phyloP scores from a whole-genome alignment of 2,888 invertebrate species.

The Scaptomyza polygonia region DNA sequence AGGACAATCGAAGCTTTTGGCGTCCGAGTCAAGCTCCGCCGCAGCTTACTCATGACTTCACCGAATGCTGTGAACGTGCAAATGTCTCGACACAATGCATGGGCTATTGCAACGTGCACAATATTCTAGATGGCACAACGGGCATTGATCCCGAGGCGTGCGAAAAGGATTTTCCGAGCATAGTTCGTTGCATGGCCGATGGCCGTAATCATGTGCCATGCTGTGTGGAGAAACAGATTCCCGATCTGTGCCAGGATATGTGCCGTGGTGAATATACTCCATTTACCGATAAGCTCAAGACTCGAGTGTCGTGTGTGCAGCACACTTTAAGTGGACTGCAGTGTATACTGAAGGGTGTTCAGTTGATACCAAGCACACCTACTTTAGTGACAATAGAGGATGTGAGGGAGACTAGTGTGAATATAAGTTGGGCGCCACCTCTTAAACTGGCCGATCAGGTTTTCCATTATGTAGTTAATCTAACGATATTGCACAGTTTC shows the following conservation, averaged over 20 bases:
- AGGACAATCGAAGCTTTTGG: conserved; percentile 82
- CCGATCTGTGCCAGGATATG: conserved; percentile 93
- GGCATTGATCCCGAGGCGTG: conserved; percentile 93
- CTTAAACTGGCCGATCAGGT: conserved; percentile 87
- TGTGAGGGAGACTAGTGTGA: conserved; percentile 89
- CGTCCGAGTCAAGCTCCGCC: conserved; percentile 71
- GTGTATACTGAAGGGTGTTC: conserved; percentile 92
- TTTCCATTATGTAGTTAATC: conserved; percentile 89
- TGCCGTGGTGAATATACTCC: conserved; percentile 94
- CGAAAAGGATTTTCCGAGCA: conserved; percentile 91
- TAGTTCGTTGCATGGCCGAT: conserved; percentile 92
- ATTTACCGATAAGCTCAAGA: conserved; percentile 92
- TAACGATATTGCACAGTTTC: conserved; percentile 89
- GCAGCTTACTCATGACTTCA: conserved; percentile 90
- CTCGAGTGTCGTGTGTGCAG: conserved; percentile 92
- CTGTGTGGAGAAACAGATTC: conserved; percentile 91
- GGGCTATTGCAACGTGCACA: conserved; percentile 92
- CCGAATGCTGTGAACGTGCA: conserved; percentile 89
- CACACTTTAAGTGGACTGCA: conserved; percentile 93
- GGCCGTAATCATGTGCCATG: conserved; percentile 94
- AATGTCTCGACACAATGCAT: conserved; percentile 90
- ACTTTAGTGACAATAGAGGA: conserved; percentile 90
- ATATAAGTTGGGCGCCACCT: conserved; percentile 90
- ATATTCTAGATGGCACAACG: conserved; percentile 90
- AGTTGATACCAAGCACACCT: conserved; percentile 89